phyloP scores from a whole-genome alignment of 2,797 vertebrate genomes.

The Helostoma temminkii region DNA sequence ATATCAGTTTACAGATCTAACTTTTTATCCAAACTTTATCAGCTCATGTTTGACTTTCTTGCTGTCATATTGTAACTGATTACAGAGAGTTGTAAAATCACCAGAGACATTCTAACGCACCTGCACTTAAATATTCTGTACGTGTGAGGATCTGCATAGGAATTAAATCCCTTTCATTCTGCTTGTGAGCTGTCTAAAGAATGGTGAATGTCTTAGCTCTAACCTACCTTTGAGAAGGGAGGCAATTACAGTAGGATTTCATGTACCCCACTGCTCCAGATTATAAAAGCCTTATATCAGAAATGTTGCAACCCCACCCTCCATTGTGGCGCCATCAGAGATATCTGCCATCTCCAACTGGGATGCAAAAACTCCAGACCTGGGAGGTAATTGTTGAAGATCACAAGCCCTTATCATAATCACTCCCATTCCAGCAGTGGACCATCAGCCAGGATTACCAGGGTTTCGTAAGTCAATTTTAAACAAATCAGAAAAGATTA shows the following conservation, averaged over 20 bases:
- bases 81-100: conserved; percentile 26
- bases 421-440: conserved; percentile 63
- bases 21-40: conserved; percentile 31
- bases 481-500: conserved; percentile 49
- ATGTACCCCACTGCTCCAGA: conserved; percentile 76
- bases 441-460: conserved; percentile 69
- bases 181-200: conserved; percentile 71
- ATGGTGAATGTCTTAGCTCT: conserved; percentile 68
- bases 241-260: conserved; percentile 84
- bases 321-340: conserved; percentile 67
- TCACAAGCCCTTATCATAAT: conserved; percentile 78
- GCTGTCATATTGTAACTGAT: conserved; percentile 12
- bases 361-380: conserved; percentile 66
- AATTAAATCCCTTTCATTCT: conserved; percentile 78
- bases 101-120: conserved; percentile 53
- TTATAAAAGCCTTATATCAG: conserved; percentile 79
- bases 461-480: conserved; percentile 70
- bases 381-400: conserved; percentile 76
- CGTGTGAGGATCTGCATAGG: conserved; percentile 61
- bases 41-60: conserved; percentile 27
- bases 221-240: conserved; percentile 74
- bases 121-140: conserved; percentile 72
- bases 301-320: conserved; percentile 69
- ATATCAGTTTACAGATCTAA: too few species aligned
- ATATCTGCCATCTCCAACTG: conserved; percentile 66